Base-by-base conservation (phyloP, 2,888 invertebrate genomes). In the Quadroppia sp. region DNA sequence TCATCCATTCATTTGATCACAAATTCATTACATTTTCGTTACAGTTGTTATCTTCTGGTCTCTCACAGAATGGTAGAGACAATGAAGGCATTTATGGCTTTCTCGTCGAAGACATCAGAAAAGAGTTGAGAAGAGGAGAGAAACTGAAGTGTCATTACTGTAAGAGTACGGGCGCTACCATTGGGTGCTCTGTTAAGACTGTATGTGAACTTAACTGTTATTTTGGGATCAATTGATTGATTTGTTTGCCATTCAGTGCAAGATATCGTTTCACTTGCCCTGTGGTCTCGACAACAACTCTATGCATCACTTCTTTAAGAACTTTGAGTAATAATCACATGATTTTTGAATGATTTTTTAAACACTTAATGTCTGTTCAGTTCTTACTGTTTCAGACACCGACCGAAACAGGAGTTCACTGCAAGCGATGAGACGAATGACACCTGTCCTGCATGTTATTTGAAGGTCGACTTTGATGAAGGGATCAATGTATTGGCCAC, bases 41-140 rank as follows among this genome's bases (percentile, higher is more conserved):
- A 56, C 20, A 67, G 90, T 83, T 91, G 13, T 82, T 91, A 59
- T 88, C 90, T 0, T 88, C 89, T 6, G 88, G 87, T 74, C 83
- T 91, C 79, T 81, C 86, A 61, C 91, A 91, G 80, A 87, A 86
- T 77, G 90, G 89, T 0, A 81, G 81, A 20, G 90, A 89, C 76
- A 82, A 86, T 2, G 86, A 89, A 73, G 91, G 90, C 0, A 86
- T 92, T 40, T 83, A 89, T 76, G 90, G 91, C 0, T 93, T 93
- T 81, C 80, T 89, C 45, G 82, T 85, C 1, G 79, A 81, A 0
- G 92, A 93, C 80, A 91, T 93, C 25, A 77, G 83, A 15, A 84
- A 84, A 40, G 92, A 92, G 82, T 79, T 87, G 0, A 83, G 82
- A 20, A 85, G 91, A 76, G 87, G 88, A 59, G 85, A 84, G 69